Evolutionary conservation across 2,888 invertebrate species (phyloP), one percentile per base, ranked within the genome.

Genomic region (Pseudococcus longispinus): DNA sequence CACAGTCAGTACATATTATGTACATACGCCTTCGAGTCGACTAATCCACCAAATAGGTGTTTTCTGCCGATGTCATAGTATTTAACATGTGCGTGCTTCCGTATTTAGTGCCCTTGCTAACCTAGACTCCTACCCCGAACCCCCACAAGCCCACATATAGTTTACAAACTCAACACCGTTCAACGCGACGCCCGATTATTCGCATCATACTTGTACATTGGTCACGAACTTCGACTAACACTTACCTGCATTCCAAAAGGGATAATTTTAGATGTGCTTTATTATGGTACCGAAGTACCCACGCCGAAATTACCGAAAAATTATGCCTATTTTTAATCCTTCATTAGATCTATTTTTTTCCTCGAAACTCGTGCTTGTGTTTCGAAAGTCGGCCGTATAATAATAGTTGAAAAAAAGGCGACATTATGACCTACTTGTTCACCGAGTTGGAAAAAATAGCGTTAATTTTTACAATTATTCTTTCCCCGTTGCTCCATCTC

Each of bases 371-470:
- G 9, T 20, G 23, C 60, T 4, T 65, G n/a, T 37, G 37, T 37
- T 37, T 5, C 5, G 37, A 37, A 51, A n/a, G 3, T 51, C 51
- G n/a, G n/a, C 5, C 11, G 15, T 46, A 51, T 8, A 3, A 4
- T 51, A 51, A 13, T 51, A 51, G 44, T 5, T 2, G 13, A 46
- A 46, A 65, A 65, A 26, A 65, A 65, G 65, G 65, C 26, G 2
- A 65, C 26, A 65, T 65, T 65, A 65, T 65, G 65, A 65, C 65
- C 65, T 65, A 65, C 26, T 65, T 65, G 65, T 65, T 65, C 65
- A 11, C 26, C 15, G 13, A 26, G 26, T 11, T 26, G 65, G 65
- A 65, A 65, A 65, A 65, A 65, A 60, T 51, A 13, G 65, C 65
- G 23, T 65, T 26, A 65, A 65, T 65, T 65, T 65, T 26, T 23